phyloP scores from a whole-genome alignment of 2,113 vertebrate genomes.

The Antigone vipio region DNA sequence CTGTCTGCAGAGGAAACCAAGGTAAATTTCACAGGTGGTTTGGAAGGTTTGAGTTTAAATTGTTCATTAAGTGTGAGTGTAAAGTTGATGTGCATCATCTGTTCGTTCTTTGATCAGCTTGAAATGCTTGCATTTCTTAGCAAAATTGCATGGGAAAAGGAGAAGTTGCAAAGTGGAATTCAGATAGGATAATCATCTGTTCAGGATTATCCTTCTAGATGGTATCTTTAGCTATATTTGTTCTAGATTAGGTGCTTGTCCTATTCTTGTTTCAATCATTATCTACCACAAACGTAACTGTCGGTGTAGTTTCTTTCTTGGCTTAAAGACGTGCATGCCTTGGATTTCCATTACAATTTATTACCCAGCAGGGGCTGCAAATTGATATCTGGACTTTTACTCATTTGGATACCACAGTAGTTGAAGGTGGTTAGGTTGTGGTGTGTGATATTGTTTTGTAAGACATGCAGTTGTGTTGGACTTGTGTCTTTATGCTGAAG shows the following conservation, averaged over 20 bases:
- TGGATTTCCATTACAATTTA: background rate
- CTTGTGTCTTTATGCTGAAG: background rate
- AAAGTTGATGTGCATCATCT: background rate
- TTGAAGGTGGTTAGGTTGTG: background rate
- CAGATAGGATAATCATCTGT: background rate
- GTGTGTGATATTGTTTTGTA: background rate
- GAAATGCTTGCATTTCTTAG: background rate
- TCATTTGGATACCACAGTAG: background rate
- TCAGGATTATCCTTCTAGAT: background rate
- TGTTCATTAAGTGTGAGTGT: background rate
- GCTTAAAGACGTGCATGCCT: background rate
- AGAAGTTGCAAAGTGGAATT: background rate
- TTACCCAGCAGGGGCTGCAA: background rate
- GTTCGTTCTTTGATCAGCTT: background rate
- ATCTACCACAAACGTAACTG: background rate
- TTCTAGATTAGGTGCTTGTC: background rate
- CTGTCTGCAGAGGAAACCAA: conserved; percentile 87
- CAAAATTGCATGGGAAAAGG: background rate
- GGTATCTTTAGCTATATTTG: background rate
- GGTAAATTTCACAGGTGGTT: conserved; percentile 72
- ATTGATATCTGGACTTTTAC: background rate
- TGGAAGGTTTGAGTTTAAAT: background rate
- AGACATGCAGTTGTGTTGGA: background rate
- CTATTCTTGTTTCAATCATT: background rate
- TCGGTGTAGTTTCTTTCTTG: background rate